Percentiles rank a stretch among this genome's conserved stretches.
These are phyloP conservation scores for Neosilurus hyrtlii DNA, from an alignment of 2,797 vertebrate genomes.

Conservation along the genomic window DNA sequence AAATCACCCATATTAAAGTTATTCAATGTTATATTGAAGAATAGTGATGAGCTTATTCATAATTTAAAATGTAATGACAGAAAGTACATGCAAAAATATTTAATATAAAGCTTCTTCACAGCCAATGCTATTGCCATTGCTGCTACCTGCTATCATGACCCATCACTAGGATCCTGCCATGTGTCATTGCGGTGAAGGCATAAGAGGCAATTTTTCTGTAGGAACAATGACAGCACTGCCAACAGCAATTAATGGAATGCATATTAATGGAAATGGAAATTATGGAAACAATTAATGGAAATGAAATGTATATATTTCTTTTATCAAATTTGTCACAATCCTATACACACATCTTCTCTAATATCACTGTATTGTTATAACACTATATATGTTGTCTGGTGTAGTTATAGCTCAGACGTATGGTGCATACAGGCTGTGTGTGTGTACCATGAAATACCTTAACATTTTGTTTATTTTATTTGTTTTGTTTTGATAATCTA, in stretches of 20 bases:
- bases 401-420: neutral
- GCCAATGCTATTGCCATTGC: neutral
- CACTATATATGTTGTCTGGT: neutral
- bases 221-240: neutral
- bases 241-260: constrained; percentile 19
- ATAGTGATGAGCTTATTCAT: too few species aligned
- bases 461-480: too few species aligned
- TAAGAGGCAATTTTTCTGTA: neutral
- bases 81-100: neutral
- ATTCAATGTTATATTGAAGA: neutral
- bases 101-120: neutral
- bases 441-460: too few species aligned
- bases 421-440: neutral
- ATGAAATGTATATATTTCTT: neutral
- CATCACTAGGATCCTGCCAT: neutral
- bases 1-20: neutral
- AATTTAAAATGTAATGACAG: neutral
- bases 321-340: neutral
- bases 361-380: too few species aligned
- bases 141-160: neutral
- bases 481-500: too few species aligned
- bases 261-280: too few species aligned
- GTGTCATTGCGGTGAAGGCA: neutral
- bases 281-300: too few species aligned
- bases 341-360: neutral